Evolutionary conservation across 2,888 invertebrate genomes (phyloP), one percentile per base, ranked within the genome.

Genomic region (Drymonia ruficornis): DNA sequence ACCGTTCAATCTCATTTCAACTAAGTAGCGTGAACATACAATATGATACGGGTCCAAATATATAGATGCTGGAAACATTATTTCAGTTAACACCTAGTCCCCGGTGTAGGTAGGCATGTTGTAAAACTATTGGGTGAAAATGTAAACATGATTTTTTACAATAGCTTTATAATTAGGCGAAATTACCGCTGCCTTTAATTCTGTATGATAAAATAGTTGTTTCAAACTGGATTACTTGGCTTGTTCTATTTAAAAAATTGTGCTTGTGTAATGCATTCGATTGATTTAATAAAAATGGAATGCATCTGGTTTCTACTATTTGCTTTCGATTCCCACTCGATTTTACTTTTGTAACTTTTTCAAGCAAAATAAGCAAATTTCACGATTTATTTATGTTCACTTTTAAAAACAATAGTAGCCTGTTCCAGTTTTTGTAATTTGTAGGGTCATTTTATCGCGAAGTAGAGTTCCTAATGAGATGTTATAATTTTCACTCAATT

Each of bases 21-120:
- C 42, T 57, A 57, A 69, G 50, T 57, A 29, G 46, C 69, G 51
- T 61, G 72, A 71, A 68, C 12, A 16, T 12, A 40, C 36, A 52
- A 61, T 71, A 56, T 11, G 72, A 68, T 63, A 68, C 68, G 60
- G 49, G n/a, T 8, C 2, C 49, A 15, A 53, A 55, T 53, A 19
- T 19, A 55, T 15, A 52, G 48, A 44, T 53, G 51, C 52, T 34
- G 34, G 43, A 15, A 53, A 7, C 60, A 67, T 58, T 65, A 61
- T 49, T 53, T 43, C 56, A 67, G 59, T 67, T 13, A 16, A 52
- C 49, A 29, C 28, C 11, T 44, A 45, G 46, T 48, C 38, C 42
- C 31, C 28, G 40, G 13, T 6, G 18, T 9, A 43, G 18, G n/a
- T 38, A 7, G 64, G 49, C 56, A 68, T 67, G 61, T 55, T 53